phyloP scores from a whole-genome alignment of 2,888 invertebrate genomes.

The Dione juno region DNA sequence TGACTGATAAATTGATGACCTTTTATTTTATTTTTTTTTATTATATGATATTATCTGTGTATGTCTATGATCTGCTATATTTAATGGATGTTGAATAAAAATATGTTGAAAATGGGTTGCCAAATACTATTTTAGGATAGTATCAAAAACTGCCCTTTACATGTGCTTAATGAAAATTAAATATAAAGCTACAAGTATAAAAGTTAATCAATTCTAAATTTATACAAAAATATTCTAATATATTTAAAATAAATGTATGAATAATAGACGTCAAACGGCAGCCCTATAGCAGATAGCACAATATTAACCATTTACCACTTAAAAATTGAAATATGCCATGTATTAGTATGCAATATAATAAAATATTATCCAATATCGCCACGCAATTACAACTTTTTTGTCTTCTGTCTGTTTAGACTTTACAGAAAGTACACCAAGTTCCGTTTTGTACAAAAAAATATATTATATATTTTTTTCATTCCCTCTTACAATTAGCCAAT shows the following conservation, averaged over 20 bases:
- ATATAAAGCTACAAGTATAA: neutral
- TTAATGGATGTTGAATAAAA: neutral
- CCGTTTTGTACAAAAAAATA: no score
- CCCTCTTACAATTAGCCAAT: no score
- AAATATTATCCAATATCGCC: neutral
- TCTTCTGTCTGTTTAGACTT: no score
- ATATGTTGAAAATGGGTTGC: conserved; percentile 10
- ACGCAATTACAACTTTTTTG: neutral
- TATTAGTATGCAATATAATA: no score
- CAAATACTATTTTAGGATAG: conserved; percentile 4
- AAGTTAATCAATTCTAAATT: neutral
- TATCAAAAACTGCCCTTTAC: conserved; percentile 20
- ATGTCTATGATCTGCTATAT: neutral
- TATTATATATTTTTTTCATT: no score
- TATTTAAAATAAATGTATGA: neutral
- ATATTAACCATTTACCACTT: neutral
- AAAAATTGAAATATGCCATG: neutral
- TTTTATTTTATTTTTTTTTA: neutral
- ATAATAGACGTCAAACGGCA: neutral
- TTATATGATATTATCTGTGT: neutral
- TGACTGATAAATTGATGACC: neutral
- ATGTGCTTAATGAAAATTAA: conserved; percentile 1
- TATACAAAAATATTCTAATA: neutral
- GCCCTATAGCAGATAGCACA: conserved; percentile 20
- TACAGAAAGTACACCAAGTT: no score